Conservation (phyloP, 2,797 vertebrate genomes). For the Enteromius radiatus region DNA sequence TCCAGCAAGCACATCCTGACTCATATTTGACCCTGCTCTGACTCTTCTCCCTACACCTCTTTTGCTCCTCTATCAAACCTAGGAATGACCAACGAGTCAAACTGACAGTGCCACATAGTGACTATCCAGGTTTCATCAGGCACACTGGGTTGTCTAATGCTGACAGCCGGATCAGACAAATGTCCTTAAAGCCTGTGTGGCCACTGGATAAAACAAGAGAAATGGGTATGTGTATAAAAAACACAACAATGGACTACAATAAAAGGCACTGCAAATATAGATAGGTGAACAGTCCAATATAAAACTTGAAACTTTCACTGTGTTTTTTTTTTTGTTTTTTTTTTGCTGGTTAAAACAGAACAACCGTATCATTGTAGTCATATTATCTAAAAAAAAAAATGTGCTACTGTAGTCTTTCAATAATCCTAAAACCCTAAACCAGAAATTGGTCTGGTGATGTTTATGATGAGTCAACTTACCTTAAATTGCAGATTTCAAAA, state of each 20-base stretch:
- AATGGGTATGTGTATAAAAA: background rate
- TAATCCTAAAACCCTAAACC: background rate
- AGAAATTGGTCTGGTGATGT: background rate
- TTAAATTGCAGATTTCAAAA: background rate
- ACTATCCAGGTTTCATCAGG: conserved; percentile 22
- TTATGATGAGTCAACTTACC: background rate
- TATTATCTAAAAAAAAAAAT: background rate
- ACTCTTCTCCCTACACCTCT: background rate
- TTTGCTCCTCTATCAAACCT: conserved; percentile 11
- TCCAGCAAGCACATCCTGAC: conserved; percentile 5
- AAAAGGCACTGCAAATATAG: background rate
- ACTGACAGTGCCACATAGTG: conserved; percentile 12
- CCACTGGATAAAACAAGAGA: background rate
- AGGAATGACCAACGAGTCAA: conserved; percentile 4
- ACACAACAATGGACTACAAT: background rate
- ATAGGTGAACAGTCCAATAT: background rate
- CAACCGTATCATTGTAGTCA: background rate
- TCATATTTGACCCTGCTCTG: conserved; percentile 32
- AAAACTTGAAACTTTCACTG: background rate
- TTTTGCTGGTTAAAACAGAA: background rate
- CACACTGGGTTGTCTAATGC: conserved; percentile 1
- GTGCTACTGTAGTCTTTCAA: background rate
- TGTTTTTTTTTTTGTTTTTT: background rate
- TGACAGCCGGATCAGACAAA: conserved; percentile 6
- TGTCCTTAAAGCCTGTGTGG: background rate